Evolutionary conservation across 2,888 invertebrate genomes (phyloP), one percentile per base, ranked within the genome.

Genomic region (Myopa testacea): DNA sequence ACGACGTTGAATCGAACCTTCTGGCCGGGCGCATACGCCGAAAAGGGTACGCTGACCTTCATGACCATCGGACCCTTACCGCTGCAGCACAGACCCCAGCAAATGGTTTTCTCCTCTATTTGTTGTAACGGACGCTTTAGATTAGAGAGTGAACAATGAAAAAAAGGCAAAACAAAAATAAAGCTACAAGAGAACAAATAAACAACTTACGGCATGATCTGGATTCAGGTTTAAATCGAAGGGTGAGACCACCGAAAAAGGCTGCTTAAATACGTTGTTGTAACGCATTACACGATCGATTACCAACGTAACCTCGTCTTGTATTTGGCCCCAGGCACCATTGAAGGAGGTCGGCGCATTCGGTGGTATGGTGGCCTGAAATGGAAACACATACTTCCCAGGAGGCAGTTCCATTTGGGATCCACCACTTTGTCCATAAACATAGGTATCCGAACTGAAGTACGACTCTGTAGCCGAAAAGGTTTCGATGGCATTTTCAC

Each of bases 221-320:
- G 92, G 90, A 86, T 93, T 93, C 77, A 91, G 90, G 89, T 96
- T 96, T 79, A 97, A 91, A 89, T 96, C 96, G 83, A 95, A 90
- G 12, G 94, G 92, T 79, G 94, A 93, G 76, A 95, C 91, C 12
- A 97, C 93, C 52, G 94, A 95, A 84, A 96, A 96, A 5, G 93
- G 93, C 85, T 92, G 92, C 87, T 95, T 95, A n/a, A 93, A 93
- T 79, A 93, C 94, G 83, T 95, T 94, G 88, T 96, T 95, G 88
- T 94, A 94, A 83, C 95, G 95, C 93, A 95, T 95, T 4, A 96
- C 95, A 12, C 95, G 91, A 87, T 96, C 96, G 38, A 97, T 90
- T 0, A 92, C 93, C 14, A 94, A 93, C 86, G 94, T 94, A 10
- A 95, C 92, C 16, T 93, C 93, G 85, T 96, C 97, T 52, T 94